Conservation (phyloP, 2,888 invertebrate genomes). For the Protonemura montana region DNA sequence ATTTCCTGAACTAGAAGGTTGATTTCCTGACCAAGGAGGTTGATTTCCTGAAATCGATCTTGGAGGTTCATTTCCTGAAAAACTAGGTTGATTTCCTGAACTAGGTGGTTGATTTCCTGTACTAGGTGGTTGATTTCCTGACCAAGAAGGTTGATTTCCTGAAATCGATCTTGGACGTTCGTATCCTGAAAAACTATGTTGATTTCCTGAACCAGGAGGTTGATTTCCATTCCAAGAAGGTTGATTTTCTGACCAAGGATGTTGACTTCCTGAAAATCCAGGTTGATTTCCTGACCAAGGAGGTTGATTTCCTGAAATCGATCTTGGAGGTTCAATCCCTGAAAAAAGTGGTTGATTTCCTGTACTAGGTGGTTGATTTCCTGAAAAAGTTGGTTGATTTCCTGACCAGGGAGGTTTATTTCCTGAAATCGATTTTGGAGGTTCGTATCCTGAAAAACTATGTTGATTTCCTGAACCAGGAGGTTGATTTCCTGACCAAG, state of each 20-base stretch:
- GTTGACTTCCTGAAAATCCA: neutral
- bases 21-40: neutral
- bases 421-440: no score
- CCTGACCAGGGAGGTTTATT: no score
- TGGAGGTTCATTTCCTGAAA: neutral
- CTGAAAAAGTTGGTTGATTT: no score
- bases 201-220: neutral
- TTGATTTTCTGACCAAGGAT: neutral
- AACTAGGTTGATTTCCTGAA: neutral
- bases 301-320: neutral
- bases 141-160: neutral
- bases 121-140: no score
- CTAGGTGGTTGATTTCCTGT: neutral
- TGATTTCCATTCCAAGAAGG: neutral
- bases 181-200: neutral
- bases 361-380: no score
- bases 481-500: no score
- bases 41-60: neutral
- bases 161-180: neutral
- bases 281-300: neutral
- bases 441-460: no score
- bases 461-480: no score
- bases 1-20: neutral
- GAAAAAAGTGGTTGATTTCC: no score
- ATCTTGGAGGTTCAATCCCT: no score